Evolutionary conservation across 2,888 invertebrate species (phyloP), one percentile per base, ranked within the genome.

Genomic region (Drosophila nigricruria): DNA sequence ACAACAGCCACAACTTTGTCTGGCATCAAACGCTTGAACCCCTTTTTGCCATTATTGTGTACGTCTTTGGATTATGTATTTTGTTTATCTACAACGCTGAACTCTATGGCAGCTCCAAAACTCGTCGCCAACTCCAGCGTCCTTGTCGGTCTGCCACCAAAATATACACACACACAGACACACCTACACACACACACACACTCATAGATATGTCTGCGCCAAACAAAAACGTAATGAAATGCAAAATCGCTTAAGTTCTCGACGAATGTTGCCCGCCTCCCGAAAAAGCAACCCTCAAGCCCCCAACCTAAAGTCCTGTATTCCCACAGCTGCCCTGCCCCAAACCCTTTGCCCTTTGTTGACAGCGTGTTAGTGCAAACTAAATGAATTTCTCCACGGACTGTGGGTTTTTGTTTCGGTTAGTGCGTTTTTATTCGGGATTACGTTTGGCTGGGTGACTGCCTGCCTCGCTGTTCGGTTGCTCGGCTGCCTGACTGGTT

Each of bases 291-390:
- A 47, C 27, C 60, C 42, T 34, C 18, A 16, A 0, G 6, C 20
- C 49, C 5, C 30, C 18, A 18, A 1, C 38, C 49, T 8, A 18
- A 23, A 20, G 34, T 12, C 54, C 30, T 54, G 70, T 68, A 58
- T 59, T 36, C 45, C 57, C 40, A 38, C 30, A 40, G 61, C 59
- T 52, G 5, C 12, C 12, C 43, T 34, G 16, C 20, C 45, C 32
- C 45, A n/a, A n/a, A 42, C 36, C 66, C 42, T 30, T 14, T 34
- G 36, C 56, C 69, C 63, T 65, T 79, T 76, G 77, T 82, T 88
- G 86, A 77, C 84, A 89, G 88, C 90, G 91, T 91, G 91, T 91
- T 90, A 89, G 91, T 91, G 90, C 83, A 90, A 91, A 91, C 89
- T 91, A 91, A 91, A 91, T 91, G 91, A 89, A 91, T 89, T 91